These are phyloP conservation scores for Synergus gifuensis DNA, from an alignment of 2,888 invertebrate genomes.

Conservation along the genomic window DNA sequence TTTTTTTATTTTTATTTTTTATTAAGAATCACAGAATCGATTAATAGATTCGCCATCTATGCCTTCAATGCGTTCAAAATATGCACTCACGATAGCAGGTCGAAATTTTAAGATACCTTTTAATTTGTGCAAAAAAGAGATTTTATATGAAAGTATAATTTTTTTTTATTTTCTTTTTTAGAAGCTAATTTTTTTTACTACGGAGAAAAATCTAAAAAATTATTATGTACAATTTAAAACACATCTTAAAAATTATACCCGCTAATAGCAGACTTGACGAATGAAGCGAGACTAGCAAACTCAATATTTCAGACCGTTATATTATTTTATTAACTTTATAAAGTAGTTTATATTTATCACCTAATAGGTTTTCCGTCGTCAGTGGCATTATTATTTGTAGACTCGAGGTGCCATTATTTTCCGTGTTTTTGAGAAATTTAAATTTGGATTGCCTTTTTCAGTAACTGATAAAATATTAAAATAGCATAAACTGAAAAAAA, in stretches of 20 bases:
- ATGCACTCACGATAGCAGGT: too few species aligned
- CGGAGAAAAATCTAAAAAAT: background rate
- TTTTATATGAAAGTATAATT: too few species aligned
- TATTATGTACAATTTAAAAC: background rate
- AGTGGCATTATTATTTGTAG: slow-evolving; percentile 3
- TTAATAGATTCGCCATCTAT: background rate
- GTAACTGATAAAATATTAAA: background rate
- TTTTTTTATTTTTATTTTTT: background rate
- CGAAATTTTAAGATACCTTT: background rate
- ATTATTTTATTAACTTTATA: background rate
- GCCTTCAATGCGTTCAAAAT: background rate
- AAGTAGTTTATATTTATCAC: background rate
- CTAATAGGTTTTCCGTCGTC: background rate
- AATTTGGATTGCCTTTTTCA: background rate
- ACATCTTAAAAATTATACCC: background rate
- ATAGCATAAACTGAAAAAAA: background rate
- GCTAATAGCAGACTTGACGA: background rate
- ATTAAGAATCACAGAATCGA: background rate
- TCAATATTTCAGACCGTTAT: background rate
- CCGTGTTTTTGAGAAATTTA: background rate
- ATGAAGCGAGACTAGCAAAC: background rate
- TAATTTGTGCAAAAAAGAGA: background rate
- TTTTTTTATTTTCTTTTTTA: background rate
- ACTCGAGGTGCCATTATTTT: background rate
- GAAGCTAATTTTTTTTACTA: background rate